phyloP scores from a whole-genome alignment of 2,888 invertebrate genomes.

The Oegoconia quadripuncta region DNA sequence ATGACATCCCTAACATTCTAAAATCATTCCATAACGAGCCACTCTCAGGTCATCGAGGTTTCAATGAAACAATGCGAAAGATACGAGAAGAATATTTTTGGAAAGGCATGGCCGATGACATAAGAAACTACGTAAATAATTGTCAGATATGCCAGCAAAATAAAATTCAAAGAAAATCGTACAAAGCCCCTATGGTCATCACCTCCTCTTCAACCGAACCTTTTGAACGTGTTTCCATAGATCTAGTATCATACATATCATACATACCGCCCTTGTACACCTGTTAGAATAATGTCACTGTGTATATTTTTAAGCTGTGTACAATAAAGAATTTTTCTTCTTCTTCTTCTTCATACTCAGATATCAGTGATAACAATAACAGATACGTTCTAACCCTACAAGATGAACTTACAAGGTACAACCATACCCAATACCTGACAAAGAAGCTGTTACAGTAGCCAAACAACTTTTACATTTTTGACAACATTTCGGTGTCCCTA shows the following conservation, averaged over 20 bases:
- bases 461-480: constrained; percentile 30
- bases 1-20: constrained; percentile 30
- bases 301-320: too few species aligned
- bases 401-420: too few species aligned
- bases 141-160: constrained; percentile 30
- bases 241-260: constrained; percentile 35
- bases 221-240: constrained; percentile 34
- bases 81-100: constrained; percentile 31
- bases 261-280: too few species aligned
- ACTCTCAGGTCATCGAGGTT: constrained; percentile 32
- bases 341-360: too few species aligned
- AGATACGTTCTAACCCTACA: too few species aligned
- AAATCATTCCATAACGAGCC: constrained; percentile 32
- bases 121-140: constrained; percentile 28
- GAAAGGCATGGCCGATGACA: constrained; percentile 34
- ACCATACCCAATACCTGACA: constrained; percentile 36
- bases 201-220: constrained; percentile 33
- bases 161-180: constrained; percentile 32
- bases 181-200: constrained; percentile 36
- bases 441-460: constrained; percentile 33
- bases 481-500: constrained; percentile 36
- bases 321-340: too few species aligned
- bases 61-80: constrained; percentile 31
- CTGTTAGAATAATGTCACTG: too few species aligned
- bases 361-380: constrained; percentile 27